These are phyloP conservation scores for Drosophila ficusphila DNA, from an alignment of 1,140 invertebrate genomes.

Conservation along the genomic window DNA sequence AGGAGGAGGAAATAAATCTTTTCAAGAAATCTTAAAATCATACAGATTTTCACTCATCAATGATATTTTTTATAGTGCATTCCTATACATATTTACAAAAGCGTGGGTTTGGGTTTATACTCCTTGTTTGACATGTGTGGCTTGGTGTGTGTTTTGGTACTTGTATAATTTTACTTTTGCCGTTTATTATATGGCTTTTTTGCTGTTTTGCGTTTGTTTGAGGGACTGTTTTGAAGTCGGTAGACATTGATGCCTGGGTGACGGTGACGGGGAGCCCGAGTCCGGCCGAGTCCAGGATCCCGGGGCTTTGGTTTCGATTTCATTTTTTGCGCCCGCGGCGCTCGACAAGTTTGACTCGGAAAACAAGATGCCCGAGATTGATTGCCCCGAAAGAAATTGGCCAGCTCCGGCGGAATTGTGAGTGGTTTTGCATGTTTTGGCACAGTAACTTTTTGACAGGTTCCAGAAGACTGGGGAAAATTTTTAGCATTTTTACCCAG, in stretches of 20 bases:
- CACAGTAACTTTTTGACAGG: conserved; percentile 22
- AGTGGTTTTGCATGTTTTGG: conserved; percentile 74
- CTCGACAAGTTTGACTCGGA: conserved; percentile 72
- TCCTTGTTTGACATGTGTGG: conserved; percentile 19
- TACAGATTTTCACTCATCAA: not conserved
- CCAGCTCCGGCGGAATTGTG: conserved; percentile 39
- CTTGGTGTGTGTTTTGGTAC: conserved; percentile 25
- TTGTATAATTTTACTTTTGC: conserved; percentile 53
- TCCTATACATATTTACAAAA: not conserved
- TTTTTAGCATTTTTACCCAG: conserved; percentile 15
- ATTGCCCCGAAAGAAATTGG: conserved; percentile 40
- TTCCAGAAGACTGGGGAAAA: conserved; percentile 10
- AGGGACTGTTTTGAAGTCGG: conserved; percentile 48
- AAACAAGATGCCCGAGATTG: conserved; percentile 66
- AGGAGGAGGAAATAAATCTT: too few species aligned
- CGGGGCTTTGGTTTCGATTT: conserved; percentile 36
- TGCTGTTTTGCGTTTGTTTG: conserved; percentile 18
- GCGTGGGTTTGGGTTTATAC: conserved; percentile 18
- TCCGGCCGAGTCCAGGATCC: conserved; percentile 13
- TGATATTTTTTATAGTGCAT: conserved; percentile 1
- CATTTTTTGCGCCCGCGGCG: conserved; percentile 47
- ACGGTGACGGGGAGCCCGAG: conserved; percentile 27
- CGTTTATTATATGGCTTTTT: conserved; percentile 28
- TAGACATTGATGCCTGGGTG: conserved; percentile 53
- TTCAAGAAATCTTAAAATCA: too few species aligned